Evolutionary conservation across 2,797 vertebrate species (phyloP).

Genomic region (Alcedo atthis): DNA sequence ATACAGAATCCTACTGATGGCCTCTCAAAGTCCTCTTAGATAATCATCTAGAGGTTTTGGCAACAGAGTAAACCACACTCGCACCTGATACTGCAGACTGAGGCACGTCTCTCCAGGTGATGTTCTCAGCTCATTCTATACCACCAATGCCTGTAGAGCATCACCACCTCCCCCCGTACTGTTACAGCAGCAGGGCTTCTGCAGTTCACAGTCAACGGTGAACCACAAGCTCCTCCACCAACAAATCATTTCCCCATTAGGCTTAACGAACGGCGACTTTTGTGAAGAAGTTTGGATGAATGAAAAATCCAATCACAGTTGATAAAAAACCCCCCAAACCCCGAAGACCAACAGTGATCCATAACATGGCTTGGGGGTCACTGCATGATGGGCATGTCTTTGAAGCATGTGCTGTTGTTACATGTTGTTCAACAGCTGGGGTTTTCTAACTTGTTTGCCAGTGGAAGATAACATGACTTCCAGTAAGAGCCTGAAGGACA

Average conservation of each 20-base stretch:
- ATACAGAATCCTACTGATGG: not conserved
- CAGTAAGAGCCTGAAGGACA: not conserved
- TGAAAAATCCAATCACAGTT: not conserved
- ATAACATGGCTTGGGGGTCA: not conserved
- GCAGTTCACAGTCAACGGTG: not conserved
- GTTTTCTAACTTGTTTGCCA: not conserved
- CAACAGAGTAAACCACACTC: rapidly evolving
- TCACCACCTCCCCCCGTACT: not conserved
- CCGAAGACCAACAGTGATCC: not conserved
- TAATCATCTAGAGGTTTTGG: not conserved
- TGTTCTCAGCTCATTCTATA: not conserved
- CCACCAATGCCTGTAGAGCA: not conserved
- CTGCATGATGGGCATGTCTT: not conserved
- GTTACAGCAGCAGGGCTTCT: not conserved
- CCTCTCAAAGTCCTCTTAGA: not conserved
- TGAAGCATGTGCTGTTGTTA: not conserved
- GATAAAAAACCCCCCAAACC: not conserved
- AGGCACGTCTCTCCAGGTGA: not conserved
- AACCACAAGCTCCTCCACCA: not conserved
- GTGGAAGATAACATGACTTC: not conserved
- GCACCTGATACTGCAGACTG: rapidly evolving
- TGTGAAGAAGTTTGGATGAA: not conserved
- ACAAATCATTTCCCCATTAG: not conserved
- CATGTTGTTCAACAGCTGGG: not conserved
- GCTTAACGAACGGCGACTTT: not conserved